Conservation (phyloP, 2,113 vertebrate species). For the Hippoglossus stenolepis region DNA sequence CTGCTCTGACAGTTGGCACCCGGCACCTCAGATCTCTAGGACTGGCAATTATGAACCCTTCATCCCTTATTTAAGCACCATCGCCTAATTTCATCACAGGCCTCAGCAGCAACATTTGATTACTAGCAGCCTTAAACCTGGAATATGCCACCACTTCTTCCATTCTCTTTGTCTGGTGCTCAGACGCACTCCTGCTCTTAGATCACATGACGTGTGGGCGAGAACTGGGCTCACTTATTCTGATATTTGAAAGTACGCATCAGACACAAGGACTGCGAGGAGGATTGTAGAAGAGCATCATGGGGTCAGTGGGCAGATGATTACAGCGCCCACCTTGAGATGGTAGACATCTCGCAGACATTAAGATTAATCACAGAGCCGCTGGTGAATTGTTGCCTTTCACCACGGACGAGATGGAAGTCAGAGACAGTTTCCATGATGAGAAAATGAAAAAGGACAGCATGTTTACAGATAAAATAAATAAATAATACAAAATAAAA, state of each 20-base stretch:
- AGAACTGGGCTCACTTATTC: constrained; percentile 57
- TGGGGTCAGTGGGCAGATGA: constrained; percentile 86
- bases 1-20: constrained; percentile 98
- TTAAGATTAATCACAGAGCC: constrained; percentile 82
- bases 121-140: constrained; percentile 61
- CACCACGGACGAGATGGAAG: constrained; percentile 15
- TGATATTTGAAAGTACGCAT: constrained; percentile 62
- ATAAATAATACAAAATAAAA: not conserved
- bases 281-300: constrained; percentile 66
- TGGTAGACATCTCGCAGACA: constrained; percentile 69
- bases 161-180: constrained; percentile 50
- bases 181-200: constrained; percentile 15
- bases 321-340: constrained; percentile 81
- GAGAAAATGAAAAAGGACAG: not conserved
- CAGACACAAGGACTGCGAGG: constrained; percentile 47
- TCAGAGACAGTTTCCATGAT: not conserved
- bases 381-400: constrained; percentile 33
- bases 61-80: constrained; percentile 87
- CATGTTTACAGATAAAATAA: not conserved
- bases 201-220: constrained; percentile 24
- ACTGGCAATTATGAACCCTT: constrained; percentile 92
- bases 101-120: constrained; percentile 78
- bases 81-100: constrained; percentile 84
- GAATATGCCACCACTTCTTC: constrained; percentile 29
- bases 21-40: constrained; percentile 93